phyloP scores from a whole-genome alignment of 2,113 vertebrate genomes.

The Zosterops japonicus region DNA sequence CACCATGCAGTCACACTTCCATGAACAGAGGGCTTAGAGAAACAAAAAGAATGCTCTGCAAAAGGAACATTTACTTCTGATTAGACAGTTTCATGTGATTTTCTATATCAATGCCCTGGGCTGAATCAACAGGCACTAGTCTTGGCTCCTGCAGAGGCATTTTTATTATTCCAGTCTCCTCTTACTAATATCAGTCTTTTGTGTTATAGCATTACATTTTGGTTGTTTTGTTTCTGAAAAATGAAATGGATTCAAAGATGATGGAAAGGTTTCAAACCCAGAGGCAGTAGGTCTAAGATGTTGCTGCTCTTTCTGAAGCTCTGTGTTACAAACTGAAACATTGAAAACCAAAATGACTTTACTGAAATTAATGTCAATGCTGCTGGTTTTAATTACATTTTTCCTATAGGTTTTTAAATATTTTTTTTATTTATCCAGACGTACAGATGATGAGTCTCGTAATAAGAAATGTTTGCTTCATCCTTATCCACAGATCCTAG shows the following conservation, averaged over 20 bases:
- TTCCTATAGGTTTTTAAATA: not conserved
- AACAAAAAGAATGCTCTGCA: not conserved
- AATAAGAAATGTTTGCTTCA: not conserved
- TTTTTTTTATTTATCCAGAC: not conserved
- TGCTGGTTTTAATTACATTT: not conserved
- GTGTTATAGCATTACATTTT: not conserved
- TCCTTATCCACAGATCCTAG: not conserved
- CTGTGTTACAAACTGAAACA: not conserved
- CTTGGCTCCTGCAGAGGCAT: not conserved
- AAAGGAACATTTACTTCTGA: slow-evolving; percentile 16
- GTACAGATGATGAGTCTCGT: not conserved
- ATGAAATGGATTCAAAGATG: not conserved
- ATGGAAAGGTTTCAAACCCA: not conserved
- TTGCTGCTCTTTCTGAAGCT: not conserved
- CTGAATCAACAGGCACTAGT: not conserved
- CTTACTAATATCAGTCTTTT: not conserved
- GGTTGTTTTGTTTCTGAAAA: not conserved
- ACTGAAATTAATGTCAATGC: not conserved
- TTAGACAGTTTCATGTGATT: not conserved
- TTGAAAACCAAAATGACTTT: not conserved
- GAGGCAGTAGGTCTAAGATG: not conserved
- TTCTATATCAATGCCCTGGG: not conserved
- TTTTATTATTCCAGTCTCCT: not conserved
- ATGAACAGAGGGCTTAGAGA: not conserved
- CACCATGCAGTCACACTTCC: not conserved